These are phyloP conservation scores for Sinocyclocheilus anophthalmus DNA, from an alignment of 2,113 vertebrate species.

Conservation along the genomic window DNA sequence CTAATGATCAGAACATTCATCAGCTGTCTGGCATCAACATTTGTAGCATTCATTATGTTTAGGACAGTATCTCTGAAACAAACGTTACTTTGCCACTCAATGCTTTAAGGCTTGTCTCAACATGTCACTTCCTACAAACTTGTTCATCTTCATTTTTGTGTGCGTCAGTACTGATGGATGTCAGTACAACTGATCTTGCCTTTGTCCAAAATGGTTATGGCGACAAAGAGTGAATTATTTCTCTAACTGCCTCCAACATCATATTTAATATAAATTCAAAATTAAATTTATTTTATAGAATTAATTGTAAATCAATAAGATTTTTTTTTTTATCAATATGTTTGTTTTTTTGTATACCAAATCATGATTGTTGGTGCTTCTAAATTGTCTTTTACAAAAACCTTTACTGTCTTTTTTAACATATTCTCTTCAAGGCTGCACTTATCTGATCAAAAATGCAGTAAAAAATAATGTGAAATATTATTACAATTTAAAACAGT, in stretches of 20 bases:
- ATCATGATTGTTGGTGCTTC: not conserved
- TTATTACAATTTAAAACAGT: not conserved
- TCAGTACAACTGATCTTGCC: not conserved
- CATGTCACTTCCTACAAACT: not conserved
- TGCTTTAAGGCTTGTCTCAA: not conserved
- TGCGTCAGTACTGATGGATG: not conserved
- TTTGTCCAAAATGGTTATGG: not conserved
- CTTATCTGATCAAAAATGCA: not conserved
- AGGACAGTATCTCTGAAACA: not conserved
- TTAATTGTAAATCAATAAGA: not conserved
- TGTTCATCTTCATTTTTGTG: not conserved
- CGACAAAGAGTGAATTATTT: not conserved
- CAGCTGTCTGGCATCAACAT: not conserved
- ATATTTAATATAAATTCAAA: not conserved
- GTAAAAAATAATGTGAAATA: not conserved
- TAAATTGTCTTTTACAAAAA: not conserved
- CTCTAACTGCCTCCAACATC: not conserved
- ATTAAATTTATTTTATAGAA: not conserved
- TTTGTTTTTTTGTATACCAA: not conserved
- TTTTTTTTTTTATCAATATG: no score
- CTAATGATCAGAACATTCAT: slow-evolving; percentile 19
- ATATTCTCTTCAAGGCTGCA: not conserved
- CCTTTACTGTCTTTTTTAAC: not conserved
- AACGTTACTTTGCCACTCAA: not conserved
- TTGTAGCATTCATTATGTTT: not conserved